Percentiles rank a stretch among this genome's conserved stretches.
Evolutionary conservation across 2,797 vertebrate genomes (phyloP).

Genomic region (Cryptoprocta ferox): DNA sequence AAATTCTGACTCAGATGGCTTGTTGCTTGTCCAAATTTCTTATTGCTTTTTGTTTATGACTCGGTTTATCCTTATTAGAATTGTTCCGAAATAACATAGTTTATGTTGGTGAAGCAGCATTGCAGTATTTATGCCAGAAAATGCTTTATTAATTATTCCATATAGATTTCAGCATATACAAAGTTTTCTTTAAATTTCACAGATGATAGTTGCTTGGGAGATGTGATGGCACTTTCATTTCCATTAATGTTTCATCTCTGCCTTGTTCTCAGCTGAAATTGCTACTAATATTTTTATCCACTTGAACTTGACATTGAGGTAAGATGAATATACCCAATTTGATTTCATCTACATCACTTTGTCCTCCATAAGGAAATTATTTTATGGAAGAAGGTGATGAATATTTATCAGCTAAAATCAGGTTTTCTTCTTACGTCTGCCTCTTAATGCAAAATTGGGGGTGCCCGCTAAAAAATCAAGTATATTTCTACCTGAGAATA

Average conservation of each 20-base stretch:
- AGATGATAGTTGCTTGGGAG: not conserved
- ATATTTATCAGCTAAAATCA: slow-evolving; percentile 38
- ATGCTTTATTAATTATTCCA: slow-evolving; percentile 15
- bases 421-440: slow-evolving; percentile 27
- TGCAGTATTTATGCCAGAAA: not conserved
- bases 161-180: not conserved
- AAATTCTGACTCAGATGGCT: not conserved
- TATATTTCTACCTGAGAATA: not conserved
- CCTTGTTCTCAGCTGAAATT: slow-evolving; percentile 39
- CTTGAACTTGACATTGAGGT: slow-evolving; percentile 43
- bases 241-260: slow-evolving; percentile 12
- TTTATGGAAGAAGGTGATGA: not conserved
- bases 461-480: not conserved
- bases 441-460: not conserved
- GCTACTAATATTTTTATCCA: not conserved
- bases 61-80: not conserved
- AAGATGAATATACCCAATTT: not conserved
- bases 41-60: not conserved
- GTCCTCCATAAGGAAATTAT: not conserved
- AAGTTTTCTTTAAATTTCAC: not conserved
- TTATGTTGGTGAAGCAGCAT: not conserved
- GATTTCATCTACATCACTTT: not conserved
- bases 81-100: not conserved
- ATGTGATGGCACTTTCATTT: not conserved
- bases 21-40: not conserved